Percentiles rank a stretch among this genome's conserved stretches.
phyloP scores from a whole-genome alignment of 2,888 invertebrate species.

The Phyto melanocephala region DNA sequence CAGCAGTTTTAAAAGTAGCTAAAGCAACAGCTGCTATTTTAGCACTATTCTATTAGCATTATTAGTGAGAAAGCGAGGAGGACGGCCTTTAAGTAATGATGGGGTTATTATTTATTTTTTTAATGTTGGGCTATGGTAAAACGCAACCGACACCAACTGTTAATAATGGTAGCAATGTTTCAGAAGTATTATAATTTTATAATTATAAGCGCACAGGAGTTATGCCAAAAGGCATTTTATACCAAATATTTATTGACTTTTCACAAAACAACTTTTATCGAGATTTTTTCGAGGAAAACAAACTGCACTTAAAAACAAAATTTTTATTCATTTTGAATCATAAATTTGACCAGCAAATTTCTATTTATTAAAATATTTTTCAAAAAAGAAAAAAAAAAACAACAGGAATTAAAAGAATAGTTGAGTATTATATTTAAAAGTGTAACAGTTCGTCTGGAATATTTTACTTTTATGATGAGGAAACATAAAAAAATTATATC shows the following conservation, averaged over 20 bases:
- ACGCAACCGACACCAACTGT: background rate
- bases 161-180: background rate
- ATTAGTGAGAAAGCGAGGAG: background rate
- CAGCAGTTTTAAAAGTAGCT: background rate
- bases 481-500: no score
- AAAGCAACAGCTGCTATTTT: background rate
- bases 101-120: slow-evolving; percentile 25
- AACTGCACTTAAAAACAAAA: no score
- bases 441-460: no score
- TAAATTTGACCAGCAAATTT: no score
- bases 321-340: no score
- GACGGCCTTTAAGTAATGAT: slow-evolving; percentile 13
- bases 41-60: background rate
- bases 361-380: no score
- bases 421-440: no score
- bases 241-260: background rate
- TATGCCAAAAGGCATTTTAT: slow-evolving; percentile 3
- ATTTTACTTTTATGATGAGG: no score
- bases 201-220: background rate
- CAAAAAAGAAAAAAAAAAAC: no score
- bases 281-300: no score
- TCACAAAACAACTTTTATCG: no score
- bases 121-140: background rate
- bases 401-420: no score
- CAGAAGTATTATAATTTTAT: slow-evolving; percentile 14